phyloP scores from a whole-genome alignment of 1,140 invertebrate species.

The Ladona fulva region DNA sequence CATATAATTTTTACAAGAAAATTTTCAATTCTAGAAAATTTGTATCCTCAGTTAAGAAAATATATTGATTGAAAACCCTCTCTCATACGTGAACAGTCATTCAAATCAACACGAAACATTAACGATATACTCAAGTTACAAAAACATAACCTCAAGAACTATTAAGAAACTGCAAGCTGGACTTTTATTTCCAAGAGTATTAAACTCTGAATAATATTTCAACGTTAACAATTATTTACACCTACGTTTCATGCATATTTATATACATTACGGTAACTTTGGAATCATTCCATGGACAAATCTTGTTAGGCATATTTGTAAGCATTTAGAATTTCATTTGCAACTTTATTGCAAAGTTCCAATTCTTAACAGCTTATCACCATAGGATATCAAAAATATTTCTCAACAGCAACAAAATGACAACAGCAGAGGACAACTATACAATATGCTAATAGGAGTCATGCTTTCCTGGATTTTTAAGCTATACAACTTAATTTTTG shows the following conservation, averaged over 20 bases:
- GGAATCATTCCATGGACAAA: neutral
- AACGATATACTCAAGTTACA: too few species aligned
- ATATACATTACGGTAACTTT: neutral
- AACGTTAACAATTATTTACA: conserved; percentile 1
- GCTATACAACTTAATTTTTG: neutral
- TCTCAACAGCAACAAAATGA: conserved; percentile 1
- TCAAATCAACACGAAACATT: too few species aligned
- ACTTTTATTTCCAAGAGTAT: neutral
- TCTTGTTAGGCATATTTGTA: neutral
- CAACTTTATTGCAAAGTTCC: neutral
- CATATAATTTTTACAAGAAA: too few species aligned
- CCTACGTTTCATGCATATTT: neutral
- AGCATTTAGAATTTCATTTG: neutral
- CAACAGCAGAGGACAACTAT: neutral
- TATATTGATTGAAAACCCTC: too few species aligned
- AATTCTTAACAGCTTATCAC: neutral
- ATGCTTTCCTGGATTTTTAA: neutral
- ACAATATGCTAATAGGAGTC: neutral
- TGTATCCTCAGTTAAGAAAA: too few species aligned
- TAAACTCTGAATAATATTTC: neutral
- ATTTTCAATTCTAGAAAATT: too few species aligned
- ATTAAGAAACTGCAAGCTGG: too few species aligned
- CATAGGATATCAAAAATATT: neutral
- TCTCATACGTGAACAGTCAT: too few species aligned
- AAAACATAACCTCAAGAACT: too few species aligned